Percentiles rank a stretch among this genome's conserved stretches.
phyloP scores from a whole-genome alignment of 2,888 invertebrate species.

The Norana najaformis region DNA sequence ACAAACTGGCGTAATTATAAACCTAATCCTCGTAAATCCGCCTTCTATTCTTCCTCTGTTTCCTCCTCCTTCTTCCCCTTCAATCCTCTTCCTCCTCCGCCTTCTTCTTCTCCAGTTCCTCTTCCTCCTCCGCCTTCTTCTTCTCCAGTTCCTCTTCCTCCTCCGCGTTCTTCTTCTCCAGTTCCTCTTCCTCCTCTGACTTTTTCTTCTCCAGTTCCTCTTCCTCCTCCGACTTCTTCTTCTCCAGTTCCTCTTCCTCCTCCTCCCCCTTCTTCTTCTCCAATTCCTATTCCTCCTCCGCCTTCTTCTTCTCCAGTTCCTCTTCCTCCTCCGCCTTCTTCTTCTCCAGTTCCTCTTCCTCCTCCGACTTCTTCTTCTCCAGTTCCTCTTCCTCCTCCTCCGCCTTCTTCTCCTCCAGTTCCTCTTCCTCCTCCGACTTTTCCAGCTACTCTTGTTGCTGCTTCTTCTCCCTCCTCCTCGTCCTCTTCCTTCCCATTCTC shows the following conservation, averaged over 20 bases:
- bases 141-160: background rate
- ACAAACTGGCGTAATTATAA: constrained; percentile 1
- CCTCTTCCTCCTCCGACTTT: background rate
- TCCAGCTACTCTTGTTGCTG: background rate
- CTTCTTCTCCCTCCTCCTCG: background rate
- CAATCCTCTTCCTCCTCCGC: too few species aligned
- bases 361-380: background rate
- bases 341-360: background rate
- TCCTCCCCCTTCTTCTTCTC: background rate
- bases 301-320: background rate
- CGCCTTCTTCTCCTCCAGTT: background rate
- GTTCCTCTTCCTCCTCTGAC: background rate
- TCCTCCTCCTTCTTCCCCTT: background rate
- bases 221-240: background rate
- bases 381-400: too few species aligned
- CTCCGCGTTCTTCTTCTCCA: background rate
- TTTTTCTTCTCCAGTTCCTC: background rate
- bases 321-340: background rate
- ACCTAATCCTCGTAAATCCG: background rate
- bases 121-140: background rate
- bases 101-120: background rate
- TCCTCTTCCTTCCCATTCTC: background rate
- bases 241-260: too few species aligned
- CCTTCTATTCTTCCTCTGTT: background rate
- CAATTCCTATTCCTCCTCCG: background rate